Base-by-base conservation (phyloP, 2,113 vertebrate species). In the Hippoglossus stenolepis region DNA sequence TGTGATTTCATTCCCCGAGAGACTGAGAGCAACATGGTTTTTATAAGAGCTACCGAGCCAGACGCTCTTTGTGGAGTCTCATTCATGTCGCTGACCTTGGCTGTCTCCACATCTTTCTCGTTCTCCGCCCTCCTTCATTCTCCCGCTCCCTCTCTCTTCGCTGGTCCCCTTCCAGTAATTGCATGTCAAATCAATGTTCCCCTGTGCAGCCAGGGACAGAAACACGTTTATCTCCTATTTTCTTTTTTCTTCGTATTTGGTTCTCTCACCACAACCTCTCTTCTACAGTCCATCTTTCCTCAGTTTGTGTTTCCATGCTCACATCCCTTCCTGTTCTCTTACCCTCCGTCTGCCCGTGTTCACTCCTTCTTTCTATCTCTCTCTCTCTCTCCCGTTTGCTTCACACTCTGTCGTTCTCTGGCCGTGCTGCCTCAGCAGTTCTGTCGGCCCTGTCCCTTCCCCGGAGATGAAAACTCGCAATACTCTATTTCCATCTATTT, bases 111-210 rank as follows among this genome's bases (percentile, higher is more conserved):
- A 2, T 24, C 65, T 59, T 49, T 62, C 84, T 54, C 73, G 71
- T 59, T 81, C 74, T 88, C 75, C 28, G 73, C 82, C 35, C 23
- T 67, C 40, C 65, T 38, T 86, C 69, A 43, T 63, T 72, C 70
- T 77, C 65, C 62, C 79, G 57, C 63, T 77, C 65, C 62, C 79
- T 63, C 63, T 77, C 65, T 65, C 79, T 58, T 71, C 60, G 57
- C 80, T 74, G 62, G 59, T 65, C 73, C 79, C 64, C 62, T 65
- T 81, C 76, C 85, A 84, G 83, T 92, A 90, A 91, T 91, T 91
- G 89, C 85, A 85, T 89, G 89, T 92, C 90, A 91, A 91, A 91
- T 89, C 85, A 82, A 89, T 89, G 87, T 86, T 89, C 85, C 79
- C 79, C 28, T 75, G 87, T 75, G 88, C 87, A 90, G 86, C 79